Evolutionary conservation across 2,888 invertebrate genomes (phyloP), one percentile per base, ranked within the genome.

Genomic region (Pyrochroa serraticornis): DNA sequence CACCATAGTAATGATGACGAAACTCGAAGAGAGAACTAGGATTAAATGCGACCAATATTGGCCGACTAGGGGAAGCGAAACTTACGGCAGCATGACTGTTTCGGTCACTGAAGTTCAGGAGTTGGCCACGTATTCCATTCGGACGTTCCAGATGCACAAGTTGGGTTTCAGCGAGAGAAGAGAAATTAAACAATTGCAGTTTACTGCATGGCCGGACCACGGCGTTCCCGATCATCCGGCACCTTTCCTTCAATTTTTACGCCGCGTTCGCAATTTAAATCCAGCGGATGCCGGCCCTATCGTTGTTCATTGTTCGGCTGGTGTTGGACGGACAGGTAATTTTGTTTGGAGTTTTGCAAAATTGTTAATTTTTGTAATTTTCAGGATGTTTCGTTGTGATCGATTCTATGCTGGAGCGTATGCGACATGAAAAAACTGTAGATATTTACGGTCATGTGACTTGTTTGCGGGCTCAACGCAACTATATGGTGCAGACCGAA

Each of bases 181-280:
- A 0, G 98, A 99, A 79, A 90, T 99, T 49, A 93, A 96, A 71
- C 99, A 99, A 77, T 83, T 98, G 68, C 99, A 99, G 80, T 99
- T 98, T 77, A 99, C 98, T 0, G 98, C 98, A 3, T 99, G 99
- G 99, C 98, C 99, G 0, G 99, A 99, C 81, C 99, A 99, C 75
- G 98, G 93, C 1, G 98, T 99, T 2, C 98, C 99, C 1, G 98
- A 98, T 78, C 97, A 98, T 80, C 97, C 99, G 0, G 98, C 98
- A 0, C 98, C 98, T 0, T 96, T 99, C 82, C 83, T 99, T 65
- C 95, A 97, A 82, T 99, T 99, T 82, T 83, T 99, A 73, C 87
- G 95, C 49, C 87, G 99, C 58, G 97, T 99, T 9, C 90, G 93
- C 66, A 90, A 91, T 57, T 82, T 96, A 69, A 97, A 96, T 75